Conservation (phyloP, 2,797 vertebrate genomes). For the Spinibarbus caldwelli region DNA sequence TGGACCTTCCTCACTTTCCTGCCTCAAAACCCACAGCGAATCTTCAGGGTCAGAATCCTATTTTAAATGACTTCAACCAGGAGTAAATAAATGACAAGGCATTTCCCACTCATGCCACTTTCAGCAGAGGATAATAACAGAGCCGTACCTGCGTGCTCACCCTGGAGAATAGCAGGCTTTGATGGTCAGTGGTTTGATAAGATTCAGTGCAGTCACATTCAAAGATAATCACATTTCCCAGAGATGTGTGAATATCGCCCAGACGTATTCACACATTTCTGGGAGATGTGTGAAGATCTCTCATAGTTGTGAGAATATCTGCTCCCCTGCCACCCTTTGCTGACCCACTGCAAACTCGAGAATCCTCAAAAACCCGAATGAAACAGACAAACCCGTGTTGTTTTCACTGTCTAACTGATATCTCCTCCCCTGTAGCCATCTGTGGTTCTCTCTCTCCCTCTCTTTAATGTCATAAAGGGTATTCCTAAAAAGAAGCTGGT, state of each 20-base stretch:
- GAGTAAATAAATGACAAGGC: slow-evolving; percentile 46
- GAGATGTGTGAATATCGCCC: slow-evolving; percentile 40
- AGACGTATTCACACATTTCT: slow-evolving; percentile 50
- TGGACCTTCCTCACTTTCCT: slow-evolving; percentile 56
- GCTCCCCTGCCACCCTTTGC: slow-evolving; percentile 29
- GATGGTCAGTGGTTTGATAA: slow-evolving; percentile 48
- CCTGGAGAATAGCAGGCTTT: slow-evolving; percentile 21
- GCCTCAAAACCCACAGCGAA: slow-evolving; percentile 17
- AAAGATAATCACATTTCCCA: slow-evolving; percentile 52
- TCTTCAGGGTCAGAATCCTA: slow-evolving; percentile 24
- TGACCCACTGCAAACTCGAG: slow-evolving; percentile 35
- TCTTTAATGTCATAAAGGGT: slow-evolving; percentile 51
- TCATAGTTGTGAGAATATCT: slow-evolving; percentile 43
- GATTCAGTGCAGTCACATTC: slow-evolving; percentile 39
- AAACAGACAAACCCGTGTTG: slow-evolving; percentile 18
- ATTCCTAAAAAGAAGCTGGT: slow-evolving; percentile 54
- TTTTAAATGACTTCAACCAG: slow-evolving; percentile 40
- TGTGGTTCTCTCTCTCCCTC: slow-evolving; percentile 9
- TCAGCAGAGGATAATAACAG: slow-evolving; percentile 10
- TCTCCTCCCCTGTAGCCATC: slow-evolving; percentile 11
- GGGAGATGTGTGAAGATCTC: slow-evolving; percentile 46
- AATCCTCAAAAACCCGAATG: slow-evolving; percentile 34
- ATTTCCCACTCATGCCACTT: slow-evolving; percentile 25
- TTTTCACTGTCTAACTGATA: not conserved
- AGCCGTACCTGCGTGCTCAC: not conserved